phyloP scores from a whole-genome alignment of 23 tunicate genomes.

The Botrylloides violaceus region DNA sequence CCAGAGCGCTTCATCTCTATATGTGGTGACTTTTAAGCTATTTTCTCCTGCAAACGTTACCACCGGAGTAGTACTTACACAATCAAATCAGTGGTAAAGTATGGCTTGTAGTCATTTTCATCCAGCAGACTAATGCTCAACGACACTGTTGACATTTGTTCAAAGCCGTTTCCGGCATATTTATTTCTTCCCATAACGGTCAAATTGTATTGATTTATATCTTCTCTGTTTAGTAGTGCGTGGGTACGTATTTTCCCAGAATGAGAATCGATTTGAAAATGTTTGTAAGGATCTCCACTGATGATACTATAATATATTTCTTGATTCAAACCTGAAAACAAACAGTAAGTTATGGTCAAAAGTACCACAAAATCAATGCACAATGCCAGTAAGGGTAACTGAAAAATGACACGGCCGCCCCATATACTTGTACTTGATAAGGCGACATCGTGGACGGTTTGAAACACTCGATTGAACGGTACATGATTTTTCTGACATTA shows the following conservation, averaged over 20 bases:
- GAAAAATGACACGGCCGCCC: no score
- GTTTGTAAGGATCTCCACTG: conserved; percentile 35
- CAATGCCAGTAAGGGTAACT: no score
- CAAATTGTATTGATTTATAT: conserved; percentile 17
- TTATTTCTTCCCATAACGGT: conserved; percentile 54
- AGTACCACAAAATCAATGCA: background rate
- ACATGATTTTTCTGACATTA: no score
- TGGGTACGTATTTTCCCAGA: conserved; percentile 23
- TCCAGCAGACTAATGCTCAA: conserved; percentile 27
- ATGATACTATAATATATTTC: conserved; percentile 52
- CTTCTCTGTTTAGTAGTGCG: conserved; percentile 41
- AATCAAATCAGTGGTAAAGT: background rate
- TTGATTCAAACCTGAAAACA: conserved; percentile 40
- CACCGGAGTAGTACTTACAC: background rate
- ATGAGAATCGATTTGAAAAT: conserved; percentile 30
- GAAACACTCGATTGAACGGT: no score
- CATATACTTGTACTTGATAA: no score
- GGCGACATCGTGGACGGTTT: no score
- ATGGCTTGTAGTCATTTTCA: conserved; percentile 53
- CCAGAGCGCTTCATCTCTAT: no score
- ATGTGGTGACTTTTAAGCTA: no score
- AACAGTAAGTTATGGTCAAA: background rate
- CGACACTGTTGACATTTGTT: conserved; percentile 22
- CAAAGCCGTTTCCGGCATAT: conserved; percentile 8
- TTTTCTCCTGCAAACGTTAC: no score